These are phyloP conservation scores for Camponotus pennsylvanicus DNA, from an alignment of 1,140 invertebrate genomes.

Conservation along the genomic window DNA sequence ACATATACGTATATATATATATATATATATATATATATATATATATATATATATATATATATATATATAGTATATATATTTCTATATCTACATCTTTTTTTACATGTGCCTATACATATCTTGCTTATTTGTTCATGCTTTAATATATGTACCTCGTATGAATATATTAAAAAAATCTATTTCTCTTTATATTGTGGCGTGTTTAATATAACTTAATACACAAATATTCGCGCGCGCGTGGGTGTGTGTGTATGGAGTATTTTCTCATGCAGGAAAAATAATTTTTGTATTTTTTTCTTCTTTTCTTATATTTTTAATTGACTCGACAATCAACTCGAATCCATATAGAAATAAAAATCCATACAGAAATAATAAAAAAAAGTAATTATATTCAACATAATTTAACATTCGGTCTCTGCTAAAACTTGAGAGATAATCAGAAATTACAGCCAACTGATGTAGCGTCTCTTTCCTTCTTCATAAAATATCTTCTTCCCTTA, in stretches of 20 bases:
- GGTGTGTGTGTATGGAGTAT: conserved; percentile 37
- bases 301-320: background rate
- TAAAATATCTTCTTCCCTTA: background rate
- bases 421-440: conserved; percentile 17
- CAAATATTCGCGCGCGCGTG: conserved; percentile 1
- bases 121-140: conserved; percentile 48
- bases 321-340: conserved; percentile 24
- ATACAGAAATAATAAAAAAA: conserved; percentile 19
- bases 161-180: conserved; percentile 68
- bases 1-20: conserved; percentile 6
- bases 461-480: background rate
- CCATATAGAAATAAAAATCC: conserved; percentile 34
- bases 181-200: conserved; percentile 61
- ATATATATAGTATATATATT: background rate
- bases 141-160: conserved; percentile 56
- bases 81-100: conserved; percentile 41
- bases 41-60: background rate
- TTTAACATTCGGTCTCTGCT: conserved; percentile 61
- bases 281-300: background rate
- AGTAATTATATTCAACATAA: conserved; percentile 33
- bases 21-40: conserved; percentile 25
- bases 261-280: conserved; percentile 47
- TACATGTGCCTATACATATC: conserved; percentile 51
- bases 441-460: conserved; percentile 13
- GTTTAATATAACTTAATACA: conserved; percentile 48